Base-by-base conservation (phyloP, 1,140 invertebrate genomes). In the Metopolophium dirhodum region DNA sequence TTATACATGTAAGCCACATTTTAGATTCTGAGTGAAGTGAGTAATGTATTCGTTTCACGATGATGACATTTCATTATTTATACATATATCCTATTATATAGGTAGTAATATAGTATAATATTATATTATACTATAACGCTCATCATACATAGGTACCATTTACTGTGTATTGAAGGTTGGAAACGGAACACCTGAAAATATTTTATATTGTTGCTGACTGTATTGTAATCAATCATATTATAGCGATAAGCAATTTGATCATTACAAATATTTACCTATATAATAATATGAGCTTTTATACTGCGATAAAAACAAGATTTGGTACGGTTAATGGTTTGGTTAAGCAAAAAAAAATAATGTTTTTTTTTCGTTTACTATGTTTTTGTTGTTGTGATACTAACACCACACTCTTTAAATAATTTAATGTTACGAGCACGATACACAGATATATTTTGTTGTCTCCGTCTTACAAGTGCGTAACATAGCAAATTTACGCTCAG, bases 1-100 rank as follows among this genome's bases (percentile, higher is more conserved):
- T 77, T 77, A 18, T n/a, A 77, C n/a, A 77, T 77, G 30, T 77
- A 77, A 77, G n/a, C 61, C 61, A 77, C 61, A 77, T 77, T 77
- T 77, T 77, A 77, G 14, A 77, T 77, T 77, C 14, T 77, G 61
- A 77, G n/a, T 20, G 30, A 77, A n/a, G 11, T 77, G 30, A 77
- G 61, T 77, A 77, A 77, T 77, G 30, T 77, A 77, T 77, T 77
- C 61, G n/a, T 77, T 77, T 77, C 61, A 77, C 30, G n/a, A 77
- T 77, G 30, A 77, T 77, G 61, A 77, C 61, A 77, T 77, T 77
- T 77, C n/a, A 2, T 77, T 77, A 77, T 77, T 77, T 77, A 77
- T 68, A 30, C 30, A 11, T 77, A 77, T 77, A 77, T 20, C 61
- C n/a, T n/a, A 68, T 68, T 41, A 61, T 61, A 61, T 61, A 61